phyloP scores from a whole-genome alignment of 2,797 vertebrate genomes.

The Labroides dimidiatus region DNA sequence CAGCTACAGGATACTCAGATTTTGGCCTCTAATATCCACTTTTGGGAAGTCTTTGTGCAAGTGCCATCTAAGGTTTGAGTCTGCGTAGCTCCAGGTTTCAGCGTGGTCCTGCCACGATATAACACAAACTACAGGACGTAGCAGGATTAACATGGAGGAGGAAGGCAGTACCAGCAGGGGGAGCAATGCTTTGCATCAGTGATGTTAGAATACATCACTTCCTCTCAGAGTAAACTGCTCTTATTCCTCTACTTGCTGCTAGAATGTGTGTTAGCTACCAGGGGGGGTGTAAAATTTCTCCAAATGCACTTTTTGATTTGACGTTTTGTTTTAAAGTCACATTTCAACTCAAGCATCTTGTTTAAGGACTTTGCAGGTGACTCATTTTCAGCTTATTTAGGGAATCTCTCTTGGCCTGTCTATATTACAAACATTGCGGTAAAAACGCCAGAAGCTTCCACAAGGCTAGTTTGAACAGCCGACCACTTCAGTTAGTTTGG shows the following conservation, averaged over 20 bases:
- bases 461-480: too few relatives aligned
- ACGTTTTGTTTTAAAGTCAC: not conserved
- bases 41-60: slow-evolving; percentile 10
- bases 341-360: too few relatives aligned
- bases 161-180: slow-evolving; percentile 9
- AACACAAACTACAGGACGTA: slow-evolving; percentile 8
- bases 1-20: slow-evolving; percentile 4
- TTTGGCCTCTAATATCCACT: slow-evolving; percentile 16
- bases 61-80: not conserved
- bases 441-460: too few relatives aligned
- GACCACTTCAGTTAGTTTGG: slow-evolving; percentile 4
- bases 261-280: not conserved
- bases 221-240: not conserved
- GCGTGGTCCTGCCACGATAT: not conserved
- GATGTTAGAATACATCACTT: slow-evolving; percentile 9
- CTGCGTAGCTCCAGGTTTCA: not conserved
- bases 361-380: not conserved
- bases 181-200: slow-evolving; percentile 14
- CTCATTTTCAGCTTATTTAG: not conserved
- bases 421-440: too few relatives aligned
- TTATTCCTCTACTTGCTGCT: not conserved
- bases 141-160: not conserved
- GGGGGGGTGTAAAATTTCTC: not conserved
- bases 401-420: too few relatives aligned
- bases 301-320: not conserved